Conservation (phyloP, 2,113 vertebrate species). For the Plotosus lineatus region DNA sequence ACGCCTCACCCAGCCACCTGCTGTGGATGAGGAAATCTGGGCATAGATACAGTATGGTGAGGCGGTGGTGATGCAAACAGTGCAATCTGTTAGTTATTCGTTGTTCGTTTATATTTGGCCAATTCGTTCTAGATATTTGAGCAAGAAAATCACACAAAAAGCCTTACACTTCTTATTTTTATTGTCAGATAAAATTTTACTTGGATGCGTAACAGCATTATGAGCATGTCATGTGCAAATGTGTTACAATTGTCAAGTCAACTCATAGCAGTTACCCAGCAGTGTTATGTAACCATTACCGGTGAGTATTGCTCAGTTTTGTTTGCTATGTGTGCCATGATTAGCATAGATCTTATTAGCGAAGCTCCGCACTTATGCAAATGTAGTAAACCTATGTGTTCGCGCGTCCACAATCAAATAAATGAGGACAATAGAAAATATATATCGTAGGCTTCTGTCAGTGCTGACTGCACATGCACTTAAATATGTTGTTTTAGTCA, state of each 20-base stretch:
- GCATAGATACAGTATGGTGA: slow-evolving; percentile 28
- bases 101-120: background rate
- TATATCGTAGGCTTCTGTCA: too few relatives aligned
- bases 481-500: too few relatives aligned
- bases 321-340: background rate
- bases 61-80: slow-evolving; percentile 23
- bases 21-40: slow-evolving; percentile 33
- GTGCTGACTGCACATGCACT: too few relatives aligned
- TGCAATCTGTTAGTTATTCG: slow-evolving; percentile 26
- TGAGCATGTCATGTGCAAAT: background rate
- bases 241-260: background rate
- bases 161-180: background rate
- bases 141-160: background rate
- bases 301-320: background rate
- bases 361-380: too few relatives aligned
- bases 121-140: background rate
- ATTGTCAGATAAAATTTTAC: background rate
- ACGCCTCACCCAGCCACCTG: slow-evolving; percentile 43
- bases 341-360: too few relatives aligned
- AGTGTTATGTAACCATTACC: background rate
- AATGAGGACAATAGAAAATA: too few relatives aligned
- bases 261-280: background rate
- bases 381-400: too few relatives aligned
- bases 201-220: too few relatives aligned
- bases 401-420: too few relatives aligned